These are phyloP conservation scores for Enteromius anoplus DNA, from an alignment of 2,797 vertebrate genomes.

Conservation along the genomic window DNA sequence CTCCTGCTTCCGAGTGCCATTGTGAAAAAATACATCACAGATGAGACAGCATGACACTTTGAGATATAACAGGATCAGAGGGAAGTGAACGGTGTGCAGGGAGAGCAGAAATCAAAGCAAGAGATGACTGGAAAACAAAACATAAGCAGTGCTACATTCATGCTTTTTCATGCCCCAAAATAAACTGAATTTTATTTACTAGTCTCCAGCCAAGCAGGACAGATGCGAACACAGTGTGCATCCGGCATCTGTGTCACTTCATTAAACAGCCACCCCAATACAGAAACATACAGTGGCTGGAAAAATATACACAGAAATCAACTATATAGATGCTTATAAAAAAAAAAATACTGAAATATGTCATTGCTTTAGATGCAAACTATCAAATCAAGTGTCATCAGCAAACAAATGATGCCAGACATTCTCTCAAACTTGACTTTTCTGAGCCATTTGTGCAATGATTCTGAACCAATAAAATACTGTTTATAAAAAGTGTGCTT, in stretches of 20 bases:
- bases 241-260: constrained; percentile 35
- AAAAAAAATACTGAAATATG: not conserved
- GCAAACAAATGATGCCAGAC: constrained; percentile 5
- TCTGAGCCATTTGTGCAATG: not conserved
- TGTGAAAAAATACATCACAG: not conserved
- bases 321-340: not conserved
- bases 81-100: not conserved
- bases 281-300: constrained; percentile 14
- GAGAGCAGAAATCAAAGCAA: constrained; percentile 17
- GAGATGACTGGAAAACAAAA: constrained; percentile 26
- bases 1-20: not conserved
- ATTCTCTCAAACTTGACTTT: not conserved
- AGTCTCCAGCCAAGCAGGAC: constrained; percentile 33
- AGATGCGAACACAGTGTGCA: constrained; percentile 30
- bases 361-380: not conserved
- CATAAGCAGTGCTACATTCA: constrained; percentile 20
- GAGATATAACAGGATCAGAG: constrained; percentile 15
- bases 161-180: constrained; percentile 34
- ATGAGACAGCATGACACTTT: constrained; percentile 1
- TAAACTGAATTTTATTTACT: constrained; percentile 49
- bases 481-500: not conserved
- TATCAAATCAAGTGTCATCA: not conserved
- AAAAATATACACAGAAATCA: not conserved
- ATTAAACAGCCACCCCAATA: constrained; percentile 16
- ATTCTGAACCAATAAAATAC: not conserved